These are phyloP conservation scores for Wasmannia auropunctata DNA, from an alignment of 1,140 invertebrate species.

Conservation along the genomic window DNA sequence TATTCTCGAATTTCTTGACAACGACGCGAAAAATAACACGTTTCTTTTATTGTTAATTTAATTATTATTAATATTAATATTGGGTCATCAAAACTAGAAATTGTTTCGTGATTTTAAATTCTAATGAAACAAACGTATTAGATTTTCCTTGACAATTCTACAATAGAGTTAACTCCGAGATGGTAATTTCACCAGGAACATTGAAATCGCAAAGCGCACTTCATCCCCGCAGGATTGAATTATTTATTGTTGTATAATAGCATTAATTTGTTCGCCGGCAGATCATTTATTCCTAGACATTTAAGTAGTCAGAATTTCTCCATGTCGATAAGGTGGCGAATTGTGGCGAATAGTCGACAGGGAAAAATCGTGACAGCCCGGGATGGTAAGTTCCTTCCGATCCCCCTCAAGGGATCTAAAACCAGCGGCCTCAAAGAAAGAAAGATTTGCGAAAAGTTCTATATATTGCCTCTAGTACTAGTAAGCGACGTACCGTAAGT, in stretches of 20 bases:
- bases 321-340: slow-evolving; percentile 14
- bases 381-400: slow-evolving; percentile 15
- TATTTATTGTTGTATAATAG: slow-evolving; percentile 17
- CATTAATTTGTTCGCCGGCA: neutral
- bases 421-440: neutral
- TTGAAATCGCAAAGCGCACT: neutral
- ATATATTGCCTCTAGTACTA: slow-evolving; percentile 21
- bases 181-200: neutral
- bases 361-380: slow-evolving; percentile 38
- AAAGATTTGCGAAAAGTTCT: slow-evolving; percentile 27
- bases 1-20: neutral
- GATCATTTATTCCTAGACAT: slow-evolving; percentile 19
- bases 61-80: no score
- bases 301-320: neutral
- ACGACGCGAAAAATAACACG: neutral
- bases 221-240: neutral
- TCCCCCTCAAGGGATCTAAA: slow-evolving; percentile 35
- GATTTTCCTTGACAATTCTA: neutral
- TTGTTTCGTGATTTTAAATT: neutral
- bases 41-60: no score
- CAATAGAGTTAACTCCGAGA: neutral
- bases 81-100: neutral
- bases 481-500: slow-evolving; percentile 5
- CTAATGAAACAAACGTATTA: neutral
- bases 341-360: slow-evolving; percentile 11